These are phyloP conservation scores for Barypeithes pellucidus DNA, from an alignment of 2,888 invertebrate species.

Conservation along the genomic window DNA sequence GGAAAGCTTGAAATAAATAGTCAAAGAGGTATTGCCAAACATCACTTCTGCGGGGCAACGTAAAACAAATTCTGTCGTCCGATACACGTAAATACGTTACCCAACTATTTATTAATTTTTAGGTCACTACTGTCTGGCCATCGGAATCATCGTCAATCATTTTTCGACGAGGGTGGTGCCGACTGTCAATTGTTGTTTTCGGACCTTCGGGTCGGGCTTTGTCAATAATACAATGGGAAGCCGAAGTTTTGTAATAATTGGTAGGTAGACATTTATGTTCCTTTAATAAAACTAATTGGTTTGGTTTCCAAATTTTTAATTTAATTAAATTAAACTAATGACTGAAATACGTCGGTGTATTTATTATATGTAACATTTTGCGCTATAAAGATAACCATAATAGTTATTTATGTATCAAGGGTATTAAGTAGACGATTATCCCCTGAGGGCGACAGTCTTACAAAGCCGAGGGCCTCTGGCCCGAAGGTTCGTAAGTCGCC, in stretches of 20 bases:
- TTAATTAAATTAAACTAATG: not conserved
- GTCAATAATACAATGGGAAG: constrained; percentile 22
- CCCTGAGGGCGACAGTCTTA: too few species aligned
- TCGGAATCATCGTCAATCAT: constrained; percentile 15
- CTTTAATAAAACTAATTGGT: not conserved
- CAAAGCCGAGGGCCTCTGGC: too few species aligned
- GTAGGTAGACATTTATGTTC: constrained; percentile 7
- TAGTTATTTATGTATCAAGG: too few species aligned
- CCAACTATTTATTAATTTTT: not conserved
- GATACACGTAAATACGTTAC: not conserved
- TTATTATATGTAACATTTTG: too few species aligned
- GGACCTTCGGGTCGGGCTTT: constrained; percentile 15
- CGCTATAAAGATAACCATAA: too few species aligned
- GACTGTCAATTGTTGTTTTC: constrained; percentile 24
- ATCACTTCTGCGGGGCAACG: too few species aligned
- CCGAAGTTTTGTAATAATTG: constrained; percentile 19
- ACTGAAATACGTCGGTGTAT: too few species aligned
- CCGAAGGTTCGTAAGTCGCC: too few species aligned
- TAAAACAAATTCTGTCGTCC: too few species aligned
- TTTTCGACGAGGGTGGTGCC: constrained; percentile 22
- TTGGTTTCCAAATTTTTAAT: not conserved
- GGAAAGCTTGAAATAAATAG: too few species aligned
- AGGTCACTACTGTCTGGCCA: not conserved
- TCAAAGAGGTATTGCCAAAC: too few species aligned
- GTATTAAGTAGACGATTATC: too few species aligned